A percentile compares a stretch with the other conserved stretches of the same genome.
These are phyloP conservation scores for Indicator indicator DNA, from an alignment of 2,113 vertebrate species.

Conservation along the genomic window DNA sequence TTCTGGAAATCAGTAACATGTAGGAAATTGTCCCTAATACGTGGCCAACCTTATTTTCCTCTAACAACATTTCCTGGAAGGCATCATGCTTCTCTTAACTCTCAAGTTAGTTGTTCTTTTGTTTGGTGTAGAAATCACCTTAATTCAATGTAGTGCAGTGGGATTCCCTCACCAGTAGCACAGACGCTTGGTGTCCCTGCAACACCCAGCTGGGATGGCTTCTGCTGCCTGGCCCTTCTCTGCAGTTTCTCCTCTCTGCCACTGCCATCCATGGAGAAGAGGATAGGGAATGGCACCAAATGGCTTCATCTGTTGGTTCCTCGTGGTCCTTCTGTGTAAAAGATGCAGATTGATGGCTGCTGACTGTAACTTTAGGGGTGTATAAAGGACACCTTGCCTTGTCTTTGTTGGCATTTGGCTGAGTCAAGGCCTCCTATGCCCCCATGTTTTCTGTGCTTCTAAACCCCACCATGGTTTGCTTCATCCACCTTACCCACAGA, in stretches of 20 bases:
- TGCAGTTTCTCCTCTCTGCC: neutral
- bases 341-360: neutral
- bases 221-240: neutral
- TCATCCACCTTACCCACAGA: neutral
- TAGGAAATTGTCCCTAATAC: neutral
- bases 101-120: neutral
- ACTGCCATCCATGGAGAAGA: neutral
- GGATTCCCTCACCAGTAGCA: neutral
- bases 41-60: neutral
- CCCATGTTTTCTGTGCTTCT: neutral
- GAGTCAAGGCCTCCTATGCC: neutral
- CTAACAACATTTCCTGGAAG: neutral
- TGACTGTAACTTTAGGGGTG: neutral
- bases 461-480: neutral
- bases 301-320: neutral
- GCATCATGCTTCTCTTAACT: neutral
- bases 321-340: neutral
- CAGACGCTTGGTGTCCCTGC: neutral
- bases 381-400: neutral
- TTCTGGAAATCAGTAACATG: neutral
- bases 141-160: accelerated
- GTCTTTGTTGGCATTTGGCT: neutral
- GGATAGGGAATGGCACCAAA: accelerated
- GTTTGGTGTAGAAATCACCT: neutral
- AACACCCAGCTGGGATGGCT: neutral